phyloP scores from a whole-genome alignment of 2,113 vertebrate genomes.

The Lycocorax pyrrhopterus region DNA sequence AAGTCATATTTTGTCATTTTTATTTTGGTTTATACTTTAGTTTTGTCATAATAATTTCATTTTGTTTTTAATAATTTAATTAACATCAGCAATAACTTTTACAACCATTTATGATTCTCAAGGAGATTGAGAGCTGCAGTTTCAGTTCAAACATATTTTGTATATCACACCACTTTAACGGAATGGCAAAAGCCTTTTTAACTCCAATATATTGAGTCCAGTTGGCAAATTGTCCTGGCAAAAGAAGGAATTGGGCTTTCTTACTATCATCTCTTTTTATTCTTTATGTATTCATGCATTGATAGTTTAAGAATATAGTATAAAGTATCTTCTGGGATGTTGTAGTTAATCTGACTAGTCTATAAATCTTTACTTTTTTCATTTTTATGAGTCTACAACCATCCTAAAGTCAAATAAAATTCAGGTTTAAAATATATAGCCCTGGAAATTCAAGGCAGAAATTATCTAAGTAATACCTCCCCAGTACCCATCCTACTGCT shows the following conservation, averaged over 20 bases:
- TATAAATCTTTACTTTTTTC: neutral
- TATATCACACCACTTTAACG: neutral
- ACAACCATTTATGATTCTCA: neutral
- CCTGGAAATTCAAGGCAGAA: neutral
- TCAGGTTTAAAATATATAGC: neutral
- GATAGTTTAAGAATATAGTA: neutral
- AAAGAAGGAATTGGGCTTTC: neutral
- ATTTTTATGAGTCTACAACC: neutral
- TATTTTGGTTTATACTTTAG: neutral
- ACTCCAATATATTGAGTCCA: neutral
- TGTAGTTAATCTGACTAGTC: neutral
- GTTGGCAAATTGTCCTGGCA: neutral
- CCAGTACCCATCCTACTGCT: rapidly evolving
- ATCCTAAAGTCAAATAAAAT: neutral
- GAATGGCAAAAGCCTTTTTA: neutral
- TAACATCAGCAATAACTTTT: neutral
- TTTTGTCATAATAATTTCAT: neutral
- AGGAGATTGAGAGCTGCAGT: neutral
- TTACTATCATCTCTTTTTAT: neutral
- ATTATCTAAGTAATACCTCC: neutral
- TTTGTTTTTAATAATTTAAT: neutral
- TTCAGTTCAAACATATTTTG: neutral
- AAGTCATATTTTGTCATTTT: neutral
- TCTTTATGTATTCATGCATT: neutral
- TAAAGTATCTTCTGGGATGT: neutral